phyloP scores from a whole-genome alignment of 1,140 invertebrate genomes.

The Limonius californicus region DNA sequence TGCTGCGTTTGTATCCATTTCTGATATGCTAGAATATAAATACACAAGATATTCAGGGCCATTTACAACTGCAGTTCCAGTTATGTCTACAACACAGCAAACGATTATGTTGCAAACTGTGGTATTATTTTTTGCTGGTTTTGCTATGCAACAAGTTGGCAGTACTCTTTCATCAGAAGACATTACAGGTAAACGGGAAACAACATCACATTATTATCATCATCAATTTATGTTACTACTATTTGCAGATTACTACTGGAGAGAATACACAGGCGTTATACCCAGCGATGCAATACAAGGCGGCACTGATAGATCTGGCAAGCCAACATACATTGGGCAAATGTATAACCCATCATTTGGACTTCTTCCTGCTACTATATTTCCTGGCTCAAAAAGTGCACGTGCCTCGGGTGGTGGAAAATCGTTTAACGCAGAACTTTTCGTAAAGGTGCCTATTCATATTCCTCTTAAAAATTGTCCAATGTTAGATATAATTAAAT shows the following conservation, averaged over 20 bases:
- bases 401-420: not conserved
- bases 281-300: constrained; percentile 2
- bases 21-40: no score
- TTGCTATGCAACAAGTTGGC: no score
- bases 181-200: no score
- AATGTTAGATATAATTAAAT: not conserved
- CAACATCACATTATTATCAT: no score
- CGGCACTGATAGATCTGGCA: not conserved
- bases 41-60: no score
- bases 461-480: not conserved
- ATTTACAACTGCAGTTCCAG: no score
- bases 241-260: constrained; percentile 20
- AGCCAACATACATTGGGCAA: not conserved
- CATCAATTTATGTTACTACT: no score
- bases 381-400: not conserved
- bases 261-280: constrained; percentile 11
- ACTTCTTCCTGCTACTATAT: not conserved
- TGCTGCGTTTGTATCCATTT: no score
- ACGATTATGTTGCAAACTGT: no score
- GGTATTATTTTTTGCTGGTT: no score
- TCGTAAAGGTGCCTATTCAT: not conserved
- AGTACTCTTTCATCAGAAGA: no score
- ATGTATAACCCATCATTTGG: not conserved
- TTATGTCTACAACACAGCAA: no score
- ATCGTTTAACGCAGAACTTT: not conserved